Evolutionary conservation across 2,888 invertebrate genomes (phyloP).

Genomic region (Diabrotica balteata): DNA sequence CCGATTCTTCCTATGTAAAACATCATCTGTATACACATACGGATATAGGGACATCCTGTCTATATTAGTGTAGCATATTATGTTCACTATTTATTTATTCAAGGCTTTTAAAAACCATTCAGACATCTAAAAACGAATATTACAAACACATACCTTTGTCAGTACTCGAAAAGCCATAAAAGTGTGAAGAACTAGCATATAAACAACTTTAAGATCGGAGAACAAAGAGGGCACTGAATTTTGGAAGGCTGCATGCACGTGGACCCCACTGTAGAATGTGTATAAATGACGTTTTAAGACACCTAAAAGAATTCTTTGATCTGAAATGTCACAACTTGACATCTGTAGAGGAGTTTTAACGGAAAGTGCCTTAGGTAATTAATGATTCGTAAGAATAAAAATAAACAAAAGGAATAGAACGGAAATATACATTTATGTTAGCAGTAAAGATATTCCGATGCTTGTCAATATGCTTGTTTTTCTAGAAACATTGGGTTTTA

Average conservation of each 20-base stretch:
- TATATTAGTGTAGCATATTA: background rate
- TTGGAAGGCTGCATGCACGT: conserved; percentile 47
- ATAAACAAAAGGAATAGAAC: conserved; percentile 8
- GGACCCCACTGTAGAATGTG: conserved; percentile 44
- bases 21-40: background rate
- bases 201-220: conserved; percentile 38
- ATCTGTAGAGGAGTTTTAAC: conserved; percentile 16
- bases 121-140: background rate
- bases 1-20: no score
- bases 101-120: background rate
- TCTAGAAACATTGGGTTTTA: no score
- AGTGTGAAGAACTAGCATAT: conserved; percentile 37
- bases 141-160: conserved; percentile 35
- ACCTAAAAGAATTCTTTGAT: conserved; percentile 41
- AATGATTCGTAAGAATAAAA: conserved; percentile 16
- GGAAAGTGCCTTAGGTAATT: conserved; percentile 14
- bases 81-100: background rate
- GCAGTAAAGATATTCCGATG: no score
- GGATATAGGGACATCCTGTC: background rate
- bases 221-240: conserved; percentile 39
- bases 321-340: conserved; percentile 31
- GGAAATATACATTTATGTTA: background rate
- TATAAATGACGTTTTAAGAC: conserved; percentile 22
- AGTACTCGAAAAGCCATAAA: conserved; percentile 39
- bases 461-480: no score